These are phyloP conservation scores for Enteromius viviparus DNA, from an alignment of 2,797 vertebrate genomes.

Conservation along the genomic window DNA sequence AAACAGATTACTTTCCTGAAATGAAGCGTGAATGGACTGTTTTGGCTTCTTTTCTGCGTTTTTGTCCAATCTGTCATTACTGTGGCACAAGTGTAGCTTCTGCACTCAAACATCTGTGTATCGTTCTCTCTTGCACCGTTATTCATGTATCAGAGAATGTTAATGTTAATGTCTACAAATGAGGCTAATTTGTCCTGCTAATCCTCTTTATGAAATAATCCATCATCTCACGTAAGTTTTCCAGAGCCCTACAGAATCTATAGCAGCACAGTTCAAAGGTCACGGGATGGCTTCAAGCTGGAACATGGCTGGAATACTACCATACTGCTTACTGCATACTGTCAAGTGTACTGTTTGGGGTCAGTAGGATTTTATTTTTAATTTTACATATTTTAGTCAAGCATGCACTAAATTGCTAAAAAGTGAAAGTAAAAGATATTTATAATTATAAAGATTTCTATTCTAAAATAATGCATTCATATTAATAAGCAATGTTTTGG, in stretches of 20 bases:
- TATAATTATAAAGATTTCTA: background rate
- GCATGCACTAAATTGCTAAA: background rate
- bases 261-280: constrained; percentile 20
- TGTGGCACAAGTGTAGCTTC: background rate
- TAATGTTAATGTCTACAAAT: constrained; percentile 2
- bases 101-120: constrained; percentile 12
- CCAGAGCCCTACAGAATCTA: constrained; percentile 21
- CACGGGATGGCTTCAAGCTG: background rate
- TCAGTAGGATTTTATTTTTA: background rate
- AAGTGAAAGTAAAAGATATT: background rate
- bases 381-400: background rate
- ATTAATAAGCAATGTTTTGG: background rate
- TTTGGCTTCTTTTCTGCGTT: constrained; percentile 3
- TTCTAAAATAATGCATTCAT: background rate
- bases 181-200: constrained; percentile 6
- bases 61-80: constrained; percentile 12
- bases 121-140: constrained; percentile 2
- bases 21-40: background rate
- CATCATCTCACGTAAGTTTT: constrained; percentile 17
- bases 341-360: background rate
- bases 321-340: background rate
- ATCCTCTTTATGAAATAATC: constrained; percentile 44
- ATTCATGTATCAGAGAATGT: constrained; percentile 7
- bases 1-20: constrained; percentile 16
- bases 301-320: background rate